A percentile compares a stretch with the other conserved stretches of the same genome.
Conservation (phyloP, 2,797 vertebrate genomes). For the Schizopygopsis malacanthus region DNA sequence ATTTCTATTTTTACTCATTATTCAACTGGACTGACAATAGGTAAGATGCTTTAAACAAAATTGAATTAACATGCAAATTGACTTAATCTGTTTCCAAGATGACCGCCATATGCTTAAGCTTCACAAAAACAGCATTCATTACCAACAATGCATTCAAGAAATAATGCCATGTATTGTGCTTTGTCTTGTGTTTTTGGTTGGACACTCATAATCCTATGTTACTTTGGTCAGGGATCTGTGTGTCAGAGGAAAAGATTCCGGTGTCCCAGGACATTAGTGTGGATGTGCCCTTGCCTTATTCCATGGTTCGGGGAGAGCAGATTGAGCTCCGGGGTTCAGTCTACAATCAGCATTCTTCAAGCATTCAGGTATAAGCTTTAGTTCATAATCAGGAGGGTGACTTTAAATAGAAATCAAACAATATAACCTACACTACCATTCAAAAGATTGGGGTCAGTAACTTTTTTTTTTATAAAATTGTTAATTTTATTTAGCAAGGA, state of each 20-base stretch:
- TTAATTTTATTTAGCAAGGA: background rate
- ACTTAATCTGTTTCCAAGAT: background rate
- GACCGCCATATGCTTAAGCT: too few species aligned
- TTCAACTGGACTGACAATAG: background rate
- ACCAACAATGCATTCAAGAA: background rate
- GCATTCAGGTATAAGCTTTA: constrained; percentile 49
- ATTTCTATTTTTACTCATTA: background rate
- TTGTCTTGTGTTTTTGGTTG: background rate
- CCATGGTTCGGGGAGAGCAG: constrained; percentile 86
- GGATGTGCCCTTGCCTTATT: constrained; percentile 81
- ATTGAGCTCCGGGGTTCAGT: constrained; percentile 81
- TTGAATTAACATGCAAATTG: background rate
- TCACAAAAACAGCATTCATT: background rate
- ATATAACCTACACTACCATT: background rate
- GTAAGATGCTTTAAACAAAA: background rate
- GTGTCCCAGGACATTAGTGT: constrained; percentile 81
- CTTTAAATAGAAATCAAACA: background rate
- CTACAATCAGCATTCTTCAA: constrained; percentile 76
- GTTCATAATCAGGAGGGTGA: background rate
- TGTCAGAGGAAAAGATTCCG: constrained; percentile 73
- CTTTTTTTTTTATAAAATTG: too few species aligned
- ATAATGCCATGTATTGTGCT: background rate
- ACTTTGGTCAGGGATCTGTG: constrained; percentile 78
- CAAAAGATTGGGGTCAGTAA: background rate
- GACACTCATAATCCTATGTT: background rate